Evolutionary conservation across 2,888 invertebrate species (phyloP).

Genomic region (Plutella xylostella): DNA sequence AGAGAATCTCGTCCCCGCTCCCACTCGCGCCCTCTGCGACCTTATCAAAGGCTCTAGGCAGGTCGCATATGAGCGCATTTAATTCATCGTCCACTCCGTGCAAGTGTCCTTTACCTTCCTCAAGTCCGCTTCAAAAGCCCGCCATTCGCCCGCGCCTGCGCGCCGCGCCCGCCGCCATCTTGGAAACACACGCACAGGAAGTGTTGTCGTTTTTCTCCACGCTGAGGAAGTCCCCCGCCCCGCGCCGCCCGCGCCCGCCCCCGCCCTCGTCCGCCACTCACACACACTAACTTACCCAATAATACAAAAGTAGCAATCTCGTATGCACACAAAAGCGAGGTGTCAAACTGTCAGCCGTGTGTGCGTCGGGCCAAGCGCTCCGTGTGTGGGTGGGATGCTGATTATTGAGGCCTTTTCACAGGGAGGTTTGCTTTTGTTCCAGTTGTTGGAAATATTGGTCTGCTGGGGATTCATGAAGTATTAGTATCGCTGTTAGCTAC

Average conservation of each 20-base stretch:
- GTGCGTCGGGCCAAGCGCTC: too few relatives aligned
- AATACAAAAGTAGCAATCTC: not conserved
- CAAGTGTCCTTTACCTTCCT: conserved; percentile 57
- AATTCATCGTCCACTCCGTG: conserved; percentile 8
- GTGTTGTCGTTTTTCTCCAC: not conserved
- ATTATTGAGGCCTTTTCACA: conserved; percentile 35
- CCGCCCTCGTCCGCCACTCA: too few relatives aligned
- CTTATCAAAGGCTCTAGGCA: not conserved
- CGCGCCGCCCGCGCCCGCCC: not conserved
- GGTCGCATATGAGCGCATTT: not conserved
- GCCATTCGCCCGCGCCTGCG: conserved; percentile 49
- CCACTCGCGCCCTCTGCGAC: not conserved
- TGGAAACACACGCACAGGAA: conserved; percentile 36
- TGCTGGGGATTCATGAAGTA: conserved; percentile 1
- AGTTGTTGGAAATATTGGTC: conserved; percentile 12
- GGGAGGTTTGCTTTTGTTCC: conserved; percentile 26
- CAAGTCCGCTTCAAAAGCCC: conserved; percentile 60
- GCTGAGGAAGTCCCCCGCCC: not conserved
- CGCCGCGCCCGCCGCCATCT: conserved; percentile 47
- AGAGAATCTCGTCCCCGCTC: too few relatives aligned
- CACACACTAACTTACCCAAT: too few relatives aligned
- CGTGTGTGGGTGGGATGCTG: conserved; percentile 50
- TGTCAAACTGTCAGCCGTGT: conserved; percentile 36
- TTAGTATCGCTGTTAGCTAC: too few relatives aligned
- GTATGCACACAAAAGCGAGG: not conserved